Evolutionary conservation across 2,888 invertebrate genomes (phyloP).

Genomic region (Myopa testacea): DNA sequence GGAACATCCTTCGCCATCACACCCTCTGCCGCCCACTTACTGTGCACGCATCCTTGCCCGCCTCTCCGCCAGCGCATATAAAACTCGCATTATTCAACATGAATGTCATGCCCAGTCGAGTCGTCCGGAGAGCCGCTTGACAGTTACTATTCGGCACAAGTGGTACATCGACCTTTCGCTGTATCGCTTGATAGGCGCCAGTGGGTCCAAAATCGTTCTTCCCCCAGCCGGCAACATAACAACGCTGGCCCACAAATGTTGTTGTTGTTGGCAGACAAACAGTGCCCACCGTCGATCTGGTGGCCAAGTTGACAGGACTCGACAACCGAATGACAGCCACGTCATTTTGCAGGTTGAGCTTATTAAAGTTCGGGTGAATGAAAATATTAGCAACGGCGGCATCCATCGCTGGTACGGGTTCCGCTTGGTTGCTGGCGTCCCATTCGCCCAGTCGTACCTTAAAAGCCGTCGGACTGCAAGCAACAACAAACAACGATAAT

Average conservation of each 20-base stretch:
- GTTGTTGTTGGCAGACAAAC: constrained; percentile 71
- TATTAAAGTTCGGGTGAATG: constrained; percentile 76
- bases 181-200: constrained; percentile 71
- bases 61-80: constrained; percentile 83
- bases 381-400: constrained; percentile 72
- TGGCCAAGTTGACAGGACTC: constrained; percentile 71
- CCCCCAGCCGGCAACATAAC: constrained; percentile 88
- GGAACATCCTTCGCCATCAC: no score
- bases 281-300: constrained; percentile 73
- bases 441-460: constrained; percentile 82
- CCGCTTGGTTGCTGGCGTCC: constrained; percentile 76
- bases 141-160: constrained; percentile 76
- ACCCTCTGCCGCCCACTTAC: constrained; percentile 67
- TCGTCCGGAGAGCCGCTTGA: constrained; percentile 73
- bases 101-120: constrained; percentile 76
- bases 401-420: constrained; percentile 77
- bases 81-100: constrained; percentile 76
- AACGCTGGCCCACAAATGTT: constrained; percentile 70
- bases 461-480: constrained; percentile 63
- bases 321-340: constrained; percentile 82
- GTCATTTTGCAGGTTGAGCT: constrained; percentile 80
- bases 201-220: constrained; percentile 76
- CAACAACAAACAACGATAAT: not conserved
- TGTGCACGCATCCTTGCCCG: constrained; percentile 82
- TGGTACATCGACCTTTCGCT: constrained; percentile 82